Evolutionary conservation across 37 sponge, comb jelly and placozoan genomes (phyloP), one percentile per base, ranked within the genome.

Genomic region (Chondrilla cf. caribensis): DNA sequence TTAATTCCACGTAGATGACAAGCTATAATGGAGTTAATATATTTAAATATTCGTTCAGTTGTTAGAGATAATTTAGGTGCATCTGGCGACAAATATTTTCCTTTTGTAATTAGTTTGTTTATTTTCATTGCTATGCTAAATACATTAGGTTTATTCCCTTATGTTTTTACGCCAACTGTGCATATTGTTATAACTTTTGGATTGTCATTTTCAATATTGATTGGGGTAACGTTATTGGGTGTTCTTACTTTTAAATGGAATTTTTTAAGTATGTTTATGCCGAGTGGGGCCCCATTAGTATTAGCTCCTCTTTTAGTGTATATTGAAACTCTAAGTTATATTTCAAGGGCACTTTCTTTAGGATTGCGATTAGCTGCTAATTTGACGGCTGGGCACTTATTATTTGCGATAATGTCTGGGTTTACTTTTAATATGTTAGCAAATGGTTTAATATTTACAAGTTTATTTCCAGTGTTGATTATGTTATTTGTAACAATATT

Each of bases 371-470:
- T 91, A 65, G 88, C 89, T 4, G 92, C 92, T 25, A 91, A 91
- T 91, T 80, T 91, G 44, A 76, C 89, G 5, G 92, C 92, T 15
- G 92, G 92, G 40, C 92, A 91, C 81, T 85, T 91, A 82, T 91
- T 91, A 82, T 91, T 91, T 85, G 82, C 86, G n/a, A 91, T 91
- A 58, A 43, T 91, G 66, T 91, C 92, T 24, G 86, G 92, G 25
- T 91, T 91, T 88, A 82, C 83, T 54, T 91, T 85, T 85, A 88
- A 65, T 58, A 87, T 91, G 86, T 79, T 84, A 79, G 58, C 78
- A 21, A 84, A 60, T 60, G 88, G 85, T 5, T 28, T 78, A 22
- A n/a, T 81, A 18, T 21, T 87, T 31, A 73, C 84, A 78, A 81
- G 91, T 59, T 47, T 84, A 43, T 60, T 82, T 58, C 88, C 89